A percentile compares a stretch with the other conserved stretches of the same genome.
Evolutionary conservation across 2,113 vertebrate species (phyloP).

Genomic region (Electrona antarctica): DNA sequence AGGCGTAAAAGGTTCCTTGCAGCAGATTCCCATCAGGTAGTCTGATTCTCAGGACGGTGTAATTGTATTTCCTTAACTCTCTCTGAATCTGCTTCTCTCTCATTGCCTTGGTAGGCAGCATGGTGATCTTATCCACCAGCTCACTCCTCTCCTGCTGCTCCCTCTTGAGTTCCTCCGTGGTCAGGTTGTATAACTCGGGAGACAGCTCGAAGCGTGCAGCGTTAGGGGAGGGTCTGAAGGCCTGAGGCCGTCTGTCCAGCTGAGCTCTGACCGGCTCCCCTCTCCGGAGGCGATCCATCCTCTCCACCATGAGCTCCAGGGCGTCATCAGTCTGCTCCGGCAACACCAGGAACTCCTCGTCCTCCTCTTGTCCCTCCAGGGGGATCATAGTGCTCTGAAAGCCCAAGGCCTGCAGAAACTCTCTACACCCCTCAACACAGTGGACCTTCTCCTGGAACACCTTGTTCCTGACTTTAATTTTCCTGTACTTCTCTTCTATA

Average conservation of each 20-base stretch:
- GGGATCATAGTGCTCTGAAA: slow-evolving; percentile 83
- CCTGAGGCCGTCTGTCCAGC: slow-evolving; percentile 83
- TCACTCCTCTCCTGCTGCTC: slow-evolving; percentile 88
- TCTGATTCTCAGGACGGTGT: slow-evolving; percentile 86
- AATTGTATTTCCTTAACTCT: slow-evolving; percentile 89
- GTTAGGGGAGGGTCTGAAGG: slow-evolving; percentile 81
- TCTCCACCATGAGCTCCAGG: slow-evolving; percentile 78
- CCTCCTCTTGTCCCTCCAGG: slow-evolving; percentile 82
- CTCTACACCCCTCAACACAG: slow-evolving; percentile 85
- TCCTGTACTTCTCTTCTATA: slow-evolving; percentile 90
- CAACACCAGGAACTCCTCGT: slow-evolving; percentile 88
- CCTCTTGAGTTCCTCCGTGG: slow-evolving; percentile 83
- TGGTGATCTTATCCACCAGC: slow-evolving; percentile 83
- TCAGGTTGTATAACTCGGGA: slow-evolving; percentile 89
- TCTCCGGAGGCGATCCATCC: slow-evolving; percentile 81
- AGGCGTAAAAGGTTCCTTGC: slow-evolving; percentile 92
- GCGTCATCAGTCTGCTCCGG: slow-evolving; percentile 71
- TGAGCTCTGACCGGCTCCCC: slow-evolving; percentile 84
- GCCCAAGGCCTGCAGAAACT: slow-evolving; percentile 88
- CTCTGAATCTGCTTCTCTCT: slow-evolving; percentile 90
- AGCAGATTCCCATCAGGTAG: slow-evolving; percentile 89
- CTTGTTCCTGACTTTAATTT: slow-evolving; percentile 93
- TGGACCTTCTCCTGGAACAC: slow-evolving; percentile 94
- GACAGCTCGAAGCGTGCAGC: slow-evolving; percentile 89
- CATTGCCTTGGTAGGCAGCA: slow-evolving; percentile 94